These are phyloP conservation scores for Aulostomus chinensis DNA, from an alignment of 2,797 vertebrate species.

Conservation along the genomic window DNA sequence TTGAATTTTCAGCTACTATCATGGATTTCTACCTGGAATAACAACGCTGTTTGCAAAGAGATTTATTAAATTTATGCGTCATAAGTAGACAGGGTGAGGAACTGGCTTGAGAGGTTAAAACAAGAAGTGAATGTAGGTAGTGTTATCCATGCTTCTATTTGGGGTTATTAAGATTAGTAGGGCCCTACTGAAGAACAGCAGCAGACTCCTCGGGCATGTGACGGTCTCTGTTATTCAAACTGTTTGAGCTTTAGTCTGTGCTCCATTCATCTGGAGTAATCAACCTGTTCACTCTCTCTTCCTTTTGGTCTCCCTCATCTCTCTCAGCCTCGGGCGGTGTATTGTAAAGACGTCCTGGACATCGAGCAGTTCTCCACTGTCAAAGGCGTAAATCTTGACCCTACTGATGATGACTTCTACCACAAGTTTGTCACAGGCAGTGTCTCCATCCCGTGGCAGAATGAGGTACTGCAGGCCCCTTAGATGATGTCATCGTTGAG, in stretches of 20 bases:
- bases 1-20: background rate
- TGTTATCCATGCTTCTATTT: constrained; percentile 54
- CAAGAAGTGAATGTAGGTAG: constrained; percentile 50
- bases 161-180: constrained; percentile 29
- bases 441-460: constrained; percentile 96
- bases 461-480: constrained; percentile 82
- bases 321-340: constrained; percentile 86
- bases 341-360: constrained; percentile 91
- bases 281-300: background rate
- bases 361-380: constrained; percentile 91
- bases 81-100: constrained; percentile 27
- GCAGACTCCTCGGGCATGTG: background rate
- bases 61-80: constrained; percentile 8
- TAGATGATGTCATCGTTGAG: constrained; percentile 60
- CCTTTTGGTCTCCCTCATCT: background rate
- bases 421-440: constrained; percentile 90
- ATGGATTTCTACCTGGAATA: background rate
- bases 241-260: too few species aligned
- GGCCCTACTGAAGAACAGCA: background rate
- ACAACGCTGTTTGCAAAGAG: constrained; percentile 1
- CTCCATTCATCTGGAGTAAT: too few species aligned
- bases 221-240: too few species aligned
- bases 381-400: constrained; percentile 90
- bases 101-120: constrained; percentile 43
- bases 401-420: constrained; percentile 87